These are phyloP conservation scores for Pungitius pungitius DNA, from an alignment of 2,113 vertebrate genomes.

Conservation along the genomic window DNA sequence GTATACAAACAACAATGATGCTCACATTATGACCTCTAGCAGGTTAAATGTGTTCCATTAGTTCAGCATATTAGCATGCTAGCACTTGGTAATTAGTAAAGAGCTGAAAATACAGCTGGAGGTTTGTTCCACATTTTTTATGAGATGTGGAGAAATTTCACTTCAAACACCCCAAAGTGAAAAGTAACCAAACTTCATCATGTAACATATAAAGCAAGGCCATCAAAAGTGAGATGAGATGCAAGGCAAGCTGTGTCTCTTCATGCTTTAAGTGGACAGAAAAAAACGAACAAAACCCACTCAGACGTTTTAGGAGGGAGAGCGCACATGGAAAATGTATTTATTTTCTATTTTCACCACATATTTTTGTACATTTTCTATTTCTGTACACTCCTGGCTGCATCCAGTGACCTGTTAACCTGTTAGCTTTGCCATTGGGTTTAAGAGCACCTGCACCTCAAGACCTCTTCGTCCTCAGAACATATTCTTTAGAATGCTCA, in stretches of 20 bases:
- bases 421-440: conserved; percentile 20
- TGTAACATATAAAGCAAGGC: not conserved
- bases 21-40: not conserved
- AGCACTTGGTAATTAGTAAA: not conserved
- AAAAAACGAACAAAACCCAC: conserved; percentile 26
- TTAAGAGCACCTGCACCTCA: conserved; percentile 64
- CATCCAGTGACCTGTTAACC: conserved; percentile 7
- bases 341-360: not conserved
- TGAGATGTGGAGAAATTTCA: not conserved
- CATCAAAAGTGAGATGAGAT: not conserved
- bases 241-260: conserved; percentile 27
- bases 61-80: not conserved
- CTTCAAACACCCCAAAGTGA: not conserved
- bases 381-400: not conserved
- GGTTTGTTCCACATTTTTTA: not conserved
- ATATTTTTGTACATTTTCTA: not conserved
- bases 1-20: not conserved
- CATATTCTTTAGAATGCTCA: conserved; percentile 50
- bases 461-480: conserved; percentile 51
- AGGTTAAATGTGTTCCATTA: not conserved
- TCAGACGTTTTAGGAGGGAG: not conserved
- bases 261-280: conserved; percentile 27
- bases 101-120: not conserved
- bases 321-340: conserved; percentile 1
- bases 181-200: not conserved